Evolutionary conservation across 2,113 vertebrate genomes (phyloP), one percentile per base, ranked within the genome.

Genomic region (Pardalotus punctatus): DNA sequence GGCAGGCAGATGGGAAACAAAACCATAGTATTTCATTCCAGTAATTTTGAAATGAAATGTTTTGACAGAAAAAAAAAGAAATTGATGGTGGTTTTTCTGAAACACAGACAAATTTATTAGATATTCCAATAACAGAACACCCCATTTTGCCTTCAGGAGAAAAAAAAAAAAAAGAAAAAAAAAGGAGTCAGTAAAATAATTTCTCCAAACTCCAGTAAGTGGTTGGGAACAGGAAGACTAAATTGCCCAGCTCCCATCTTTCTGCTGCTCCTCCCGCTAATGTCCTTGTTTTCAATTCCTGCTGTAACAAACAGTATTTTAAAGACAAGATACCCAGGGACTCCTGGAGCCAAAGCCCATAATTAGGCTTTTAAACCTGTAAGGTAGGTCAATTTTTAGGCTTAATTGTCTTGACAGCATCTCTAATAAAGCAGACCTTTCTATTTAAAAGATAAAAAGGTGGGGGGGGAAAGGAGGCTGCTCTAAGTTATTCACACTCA

Each of bases 1-100:
- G 71, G 82, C 79, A 86, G 71, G 74, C 95, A 93, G 94, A 91
- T 57, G 79, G 82, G 82, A 91, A 94, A 86, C 70, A 92, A 94
- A 95, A 36, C 5, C 58, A 4, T 22, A 28, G 31, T 61, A 72
- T 86, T 93, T 92, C 83, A 86, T 58, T 90, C 69, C 69, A 48
- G 67, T 71, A 74, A 88, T 18, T 43, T 20, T 40, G 80, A 93
- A 91, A 93, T 86, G 76, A 90, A 92, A 93, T 35, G 79, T 83
- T 97, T 77, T 45, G 74, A 86, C 56, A 70, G 51, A 27, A 48
- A 48, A 81, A 81, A 91, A 83, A 62, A 65, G 35, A 54, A 92
- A 93, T 31, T 22, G 47, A 43, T n/a, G 35, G 67, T 16, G 38
- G 47, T 86, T 90, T 70, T 70, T 86, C 54, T 16, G 60, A 77